A percentile compares a stretch with the other conserved stretches of the same genome.
phyloP scores from a whole-genome alignment of 2,113 vertebrate species.

The Anguilla rostrata region DNA sequence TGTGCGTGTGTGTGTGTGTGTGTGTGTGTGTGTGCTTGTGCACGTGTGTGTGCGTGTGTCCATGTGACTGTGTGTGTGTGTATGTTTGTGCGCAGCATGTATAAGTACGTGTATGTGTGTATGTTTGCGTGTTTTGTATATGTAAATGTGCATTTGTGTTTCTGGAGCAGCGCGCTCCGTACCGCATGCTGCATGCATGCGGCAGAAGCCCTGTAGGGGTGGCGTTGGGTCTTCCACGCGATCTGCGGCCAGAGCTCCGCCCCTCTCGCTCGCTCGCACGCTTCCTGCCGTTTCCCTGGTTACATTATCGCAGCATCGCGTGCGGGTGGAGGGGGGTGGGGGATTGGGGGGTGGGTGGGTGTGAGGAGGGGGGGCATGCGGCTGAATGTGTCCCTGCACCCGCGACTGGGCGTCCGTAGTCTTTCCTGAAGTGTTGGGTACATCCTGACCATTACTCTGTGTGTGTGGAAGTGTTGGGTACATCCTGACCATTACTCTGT shows the following conservation, averaged over 20 bases:
- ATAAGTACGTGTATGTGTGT: not conserved
- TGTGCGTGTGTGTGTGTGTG: no score
- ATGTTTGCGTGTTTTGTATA: not conserved
- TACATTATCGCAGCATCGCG: not conserved
- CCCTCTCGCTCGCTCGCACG: not conserved
- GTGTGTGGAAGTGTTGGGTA: not conserved
- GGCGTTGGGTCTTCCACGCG: not conserved
- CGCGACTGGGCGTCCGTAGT: not conserved
- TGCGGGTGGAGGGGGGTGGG: not conserved
- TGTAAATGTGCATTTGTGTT: conserved; percentile 3
- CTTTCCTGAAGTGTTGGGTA: not conserved
- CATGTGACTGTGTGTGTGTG: not conserved
- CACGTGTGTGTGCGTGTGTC: no score
- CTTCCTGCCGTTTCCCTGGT: not conserved
- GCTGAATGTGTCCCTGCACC: not conserved
- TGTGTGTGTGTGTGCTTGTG: no score
- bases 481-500: not conserved
- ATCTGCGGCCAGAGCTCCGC: not conserved
- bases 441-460: no score
- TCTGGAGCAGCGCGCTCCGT: not conserved
- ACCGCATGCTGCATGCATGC: not conserved
- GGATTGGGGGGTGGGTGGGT: not conserved
- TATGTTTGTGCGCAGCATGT: no score
- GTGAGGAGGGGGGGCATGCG: no score
- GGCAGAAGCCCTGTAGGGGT: not conserved